Base-by-base conservation (phyloP, 2,113 vertebrate genomes). In the Mormyrus iriodes region DNA sequence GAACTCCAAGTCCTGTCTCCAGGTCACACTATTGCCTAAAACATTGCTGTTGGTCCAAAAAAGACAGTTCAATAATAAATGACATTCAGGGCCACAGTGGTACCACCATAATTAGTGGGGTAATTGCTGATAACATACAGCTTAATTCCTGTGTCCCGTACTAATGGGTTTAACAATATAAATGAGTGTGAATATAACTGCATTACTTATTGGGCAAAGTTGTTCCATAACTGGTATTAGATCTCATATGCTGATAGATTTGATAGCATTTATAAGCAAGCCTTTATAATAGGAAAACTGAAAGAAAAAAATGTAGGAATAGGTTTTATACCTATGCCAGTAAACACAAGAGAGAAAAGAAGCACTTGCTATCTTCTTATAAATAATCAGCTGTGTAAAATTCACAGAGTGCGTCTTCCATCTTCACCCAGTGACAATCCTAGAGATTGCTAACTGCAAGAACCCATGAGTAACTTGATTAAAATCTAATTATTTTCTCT, bases 71-170 rank as follows among this genome's bases (percentile, higher is more conserved):
- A 92, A 90, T 92, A 88, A 89, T 87, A 92, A 93, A 94, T 95
- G 91, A 92, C 90, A 92, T 93, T 86, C 88, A 31, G 88, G 88
- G 83, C 89, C 91, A 91, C 88, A 92, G 27, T 91, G 87, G 92
- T 89, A 91, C 91, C 92, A 93, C 91, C 90, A 90, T 92, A 94
- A 95, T 94, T 94, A 94, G 92, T 91, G 90, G 92, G 90, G 91
- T 93, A 93, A 94, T 94, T 93, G 94, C 91, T 90, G 91, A 76
- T 61, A 61, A 90, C 91, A 93, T 93, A 92, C 91, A 91, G 93
- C 93, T 93, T 92, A 92, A 94, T 94, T 93, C 92, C 91, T 92
- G 91, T 94, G 91, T 89, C 88, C 91, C 93, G 86, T 86, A 91
- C 90, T 91, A 92, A 90, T 87, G 90, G 90, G 90, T 88, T 91